These are phyloP conservation scores for Noctua janthina DNA, from an alignment of 2,888 invertebrate genomes.

Conservation along the genomic window DNA sequence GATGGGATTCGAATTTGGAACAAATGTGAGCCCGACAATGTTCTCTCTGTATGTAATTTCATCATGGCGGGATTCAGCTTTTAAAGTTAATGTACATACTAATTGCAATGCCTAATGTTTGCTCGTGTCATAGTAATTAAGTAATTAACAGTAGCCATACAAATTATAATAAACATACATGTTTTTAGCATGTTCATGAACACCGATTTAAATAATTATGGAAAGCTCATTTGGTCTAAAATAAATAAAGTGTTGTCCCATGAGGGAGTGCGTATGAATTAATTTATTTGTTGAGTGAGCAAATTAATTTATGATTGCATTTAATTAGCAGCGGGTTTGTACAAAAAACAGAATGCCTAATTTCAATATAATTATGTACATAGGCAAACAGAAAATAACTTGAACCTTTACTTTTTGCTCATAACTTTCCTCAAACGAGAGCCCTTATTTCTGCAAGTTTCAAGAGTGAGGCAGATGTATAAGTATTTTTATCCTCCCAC, in stretches of 20 bases:
- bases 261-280: not conserved
- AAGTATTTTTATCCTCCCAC: not conserved
- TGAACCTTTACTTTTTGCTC: not conserved
- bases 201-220: slow-evolving; percentile 9
- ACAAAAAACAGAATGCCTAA: not conserved
- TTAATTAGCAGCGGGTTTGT: not conserved
- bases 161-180: slow-evolving; percentile 19
- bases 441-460: not conserved
- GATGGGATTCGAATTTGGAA: slow-evolving; percentile 54
- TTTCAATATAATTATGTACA: no score
- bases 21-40: slow-evolving; percentile 41
- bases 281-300: not conserved
- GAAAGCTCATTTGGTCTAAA: slow-evolving; percentile 18
- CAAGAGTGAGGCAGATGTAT: not conserved
- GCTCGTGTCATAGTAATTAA: slow-evolving; percentile 11
- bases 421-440: not conserved
- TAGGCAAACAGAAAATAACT: not conserved
- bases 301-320: slow-evolving; percentile 17
- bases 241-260: slow-evolving; percentile 1
- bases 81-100: slow-evolving; percentile 30
- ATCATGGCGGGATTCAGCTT: slow-evolving; percentile 23
- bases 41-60: slow-evolving; percentile 43
- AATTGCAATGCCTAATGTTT: slow-evolving; percentile 28
- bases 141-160: slow-evolving; percentile 18
- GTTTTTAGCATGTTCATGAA: slow-evolving; percentile 9